phyloP scores from a whole-genome alignment of 1,140 invertebrate genomes.

The Ladona fulva region DNA sequence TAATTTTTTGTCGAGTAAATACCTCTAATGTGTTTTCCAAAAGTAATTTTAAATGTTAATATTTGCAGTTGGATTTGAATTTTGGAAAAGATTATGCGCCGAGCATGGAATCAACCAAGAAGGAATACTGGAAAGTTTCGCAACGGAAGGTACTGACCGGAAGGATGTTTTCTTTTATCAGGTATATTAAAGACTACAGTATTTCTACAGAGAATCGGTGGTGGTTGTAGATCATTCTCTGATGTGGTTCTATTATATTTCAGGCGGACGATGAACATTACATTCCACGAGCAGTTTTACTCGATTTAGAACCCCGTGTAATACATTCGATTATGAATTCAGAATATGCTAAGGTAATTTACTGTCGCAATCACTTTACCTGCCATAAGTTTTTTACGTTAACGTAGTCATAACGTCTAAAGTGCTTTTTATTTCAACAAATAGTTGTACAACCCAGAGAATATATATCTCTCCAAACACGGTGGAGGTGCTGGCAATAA shows the following conservation, averaged over 20 bases:
- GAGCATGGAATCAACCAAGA: conserved; percentile 98
- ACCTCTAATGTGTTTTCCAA: conserved; percentile 11
- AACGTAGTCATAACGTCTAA: conserved; percentile 17
- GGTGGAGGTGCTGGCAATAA: conserved; percentile 99
- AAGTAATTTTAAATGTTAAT: conserved; percentile 4
- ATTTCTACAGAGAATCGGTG: background rate
- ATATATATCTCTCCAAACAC: conserved; percentile 94
- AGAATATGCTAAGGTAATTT: conserved; percentile 75
- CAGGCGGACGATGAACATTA: conserved; percentile 96
- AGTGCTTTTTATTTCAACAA: conserved; percentile 24
- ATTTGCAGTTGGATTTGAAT: conserved; percentile 93
- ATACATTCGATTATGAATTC: conserved; percentile 96
- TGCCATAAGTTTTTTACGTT: conserved; percentile 5
- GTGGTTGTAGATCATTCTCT: background rate
- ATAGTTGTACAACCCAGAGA: conserved; percentile 93
- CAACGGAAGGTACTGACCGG: conserved; percentile 80
- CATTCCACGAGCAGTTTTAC: conserved; percentile 88
- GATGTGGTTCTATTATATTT: background rate
- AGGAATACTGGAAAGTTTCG: conserved; percentile 89
- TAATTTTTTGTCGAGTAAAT: conserved; percentile 39
- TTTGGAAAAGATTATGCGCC: conserved; percentile 97
- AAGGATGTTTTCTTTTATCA: conserved; percentile 99
- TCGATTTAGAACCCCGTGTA: conserved; percentile 95
- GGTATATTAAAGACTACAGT: conserved; percentile 35
- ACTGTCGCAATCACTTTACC: background rate